These are phyloP conservation scores for Orius insidiosus DNA, from an alignment of 1,140 invertebrate genomes.

Conservation along the genomic window DNA sequence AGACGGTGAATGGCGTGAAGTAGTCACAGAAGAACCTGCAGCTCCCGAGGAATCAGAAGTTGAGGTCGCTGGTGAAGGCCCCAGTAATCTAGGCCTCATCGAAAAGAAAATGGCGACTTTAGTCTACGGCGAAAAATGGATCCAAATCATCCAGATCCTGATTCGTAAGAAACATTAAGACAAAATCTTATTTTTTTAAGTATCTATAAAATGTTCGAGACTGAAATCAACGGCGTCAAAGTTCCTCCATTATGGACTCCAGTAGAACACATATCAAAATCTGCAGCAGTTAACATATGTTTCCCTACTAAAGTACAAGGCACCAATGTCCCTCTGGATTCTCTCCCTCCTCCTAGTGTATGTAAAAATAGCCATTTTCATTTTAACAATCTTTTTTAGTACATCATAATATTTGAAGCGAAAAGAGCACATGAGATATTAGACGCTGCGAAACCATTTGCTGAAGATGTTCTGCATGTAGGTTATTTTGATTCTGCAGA, in stretches of 20 bases:
- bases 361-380: constrained; percentile 11
- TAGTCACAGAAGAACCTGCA: no score
- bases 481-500: constrained; percentile 21
- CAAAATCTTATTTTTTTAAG: no score
- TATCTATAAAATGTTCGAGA: background rate
- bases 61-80: no score
- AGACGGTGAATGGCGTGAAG: no score
- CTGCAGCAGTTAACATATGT: constrained; percentile 16
- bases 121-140: no score
- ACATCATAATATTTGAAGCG: constrained; percentile 21
- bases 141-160: background rate
- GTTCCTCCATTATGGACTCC: constrained; percentile 21
- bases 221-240: constrained; percentile 1
- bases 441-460: constrained; percentile 18
- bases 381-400: constrained; percentile 17
- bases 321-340: constrained; percentile 12
- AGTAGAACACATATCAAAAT: constrained; percentile 17
- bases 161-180: no score
- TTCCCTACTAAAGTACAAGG: constrained; percentile 17
- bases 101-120: no score
- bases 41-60: no score
- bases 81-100: no score
- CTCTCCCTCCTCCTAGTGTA: constrained; percentile 15
- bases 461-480: constrained; percentile 18
- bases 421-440: constrained; percentile 17